phyloP scores from a whole-genome alignment of 2,888 invertebrate genomes.

The Eristalis intricaria region DNA sequence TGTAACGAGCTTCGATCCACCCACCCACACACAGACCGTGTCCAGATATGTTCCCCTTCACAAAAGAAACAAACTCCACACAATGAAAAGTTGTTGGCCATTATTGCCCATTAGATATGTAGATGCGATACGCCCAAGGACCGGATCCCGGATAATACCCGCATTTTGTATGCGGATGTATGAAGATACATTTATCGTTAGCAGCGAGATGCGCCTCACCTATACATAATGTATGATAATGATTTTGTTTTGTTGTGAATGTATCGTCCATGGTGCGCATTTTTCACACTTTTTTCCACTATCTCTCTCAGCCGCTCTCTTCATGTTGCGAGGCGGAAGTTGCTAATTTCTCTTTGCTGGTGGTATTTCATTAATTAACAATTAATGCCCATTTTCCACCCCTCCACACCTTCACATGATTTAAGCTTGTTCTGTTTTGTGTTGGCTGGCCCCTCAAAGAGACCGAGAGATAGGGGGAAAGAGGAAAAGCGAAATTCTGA shows the following conservation, averaged over 20 bases:
- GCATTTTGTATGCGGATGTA: neutral
- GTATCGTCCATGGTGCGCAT: constrained; percentile 1
- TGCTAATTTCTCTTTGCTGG: constrained; percentile 35
- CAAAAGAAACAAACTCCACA: constrained; percentile 13
- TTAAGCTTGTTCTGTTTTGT: neutral
- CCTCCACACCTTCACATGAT: neutral
- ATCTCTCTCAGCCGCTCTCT: neutral
- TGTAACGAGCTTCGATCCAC: neutral
- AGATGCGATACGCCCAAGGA: constrained; percentile 12
- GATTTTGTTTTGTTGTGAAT: constrained; percentile 6
- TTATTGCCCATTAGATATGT: constrained; percentile 36
- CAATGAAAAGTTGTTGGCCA: constrained; percentile 29
- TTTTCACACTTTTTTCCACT: constrained; percentile 34
- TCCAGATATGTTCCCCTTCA: constrained; percentile 28
- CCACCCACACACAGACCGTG: neutral
- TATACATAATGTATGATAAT: constrained; percentile 4
- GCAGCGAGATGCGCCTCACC: neutral
- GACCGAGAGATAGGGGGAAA: neutral
- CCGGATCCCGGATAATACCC: constrained; percentile 7
- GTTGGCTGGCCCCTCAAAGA: neutral
- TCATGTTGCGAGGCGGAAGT: constrained; percentile 21
- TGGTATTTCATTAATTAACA: constrained; percentile 56
- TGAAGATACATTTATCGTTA: neutral
- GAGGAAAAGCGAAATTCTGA: constrained; percentile 5
- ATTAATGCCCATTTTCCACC: constrained; percentile 16